phyloP scores from a whole-genome alignment of 2,797 vertebrate species.

The Notamacropus eugenii region DNA sequence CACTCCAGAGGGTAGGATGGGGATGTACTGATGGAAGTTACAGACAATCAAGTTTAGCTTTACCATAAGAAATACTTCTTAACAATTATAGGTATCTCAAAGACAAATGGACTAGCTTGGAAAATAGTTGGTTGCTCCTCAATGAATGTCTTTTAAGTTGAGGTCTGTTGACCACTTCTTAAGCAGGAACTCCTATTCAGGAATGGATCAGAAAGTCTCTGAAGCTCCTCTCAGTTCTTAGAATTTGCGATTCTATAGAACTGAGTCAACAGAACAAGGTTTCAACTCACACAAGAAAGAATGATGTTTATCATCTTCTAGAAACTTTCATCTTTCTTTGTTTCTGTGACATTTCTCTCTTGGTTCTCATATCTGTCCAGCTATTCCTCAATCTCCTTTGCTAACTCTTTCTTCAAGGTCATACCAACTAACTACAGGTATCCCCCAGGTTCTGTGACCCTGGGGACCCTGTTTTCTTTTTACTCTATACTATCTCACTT shows the following conservation, averaged over 20 bases:
- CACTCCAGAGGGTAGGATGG: background rate
- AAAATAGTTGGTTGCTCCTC: background rate
- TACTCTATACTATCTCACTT: background rate
- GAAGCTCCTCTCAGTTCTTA: background rate
- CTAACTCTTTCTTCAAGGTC: background rate
- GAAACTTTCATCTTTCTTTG: background rate
- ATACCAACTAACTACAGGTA: background rate
- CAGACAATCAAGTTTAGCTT: background rate
- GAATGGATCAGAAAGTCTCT: background rate
- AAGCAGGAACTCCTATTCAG: background rate
- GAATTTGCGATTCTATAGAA: background rate
- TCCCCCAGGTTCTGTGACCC: background rate
- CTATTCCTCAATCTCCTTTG: background rate
- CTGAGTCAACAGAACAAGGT: background rate
- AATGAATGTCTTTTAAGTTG: background rate
- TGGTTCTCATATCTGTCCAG: background rate
- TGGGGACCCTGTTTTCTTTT: background rate
- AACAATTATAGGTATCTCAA: background rate
- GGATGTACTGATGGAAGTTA: background rate
- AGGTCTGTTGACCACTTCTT: background rate
- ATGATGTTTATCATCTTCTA: background rate
- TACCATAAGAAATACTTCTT: too few relatives aligned
- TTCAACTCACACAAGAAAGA: background rate
- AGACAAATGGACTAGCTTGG: background rate
- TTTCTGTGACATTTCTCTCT: background rate